These are phyloP conservation scores for Pterophyllum scalare DNA, from an alignment of 2,113 vertebrate genomes.

Conservation along the genomic window DNA sequence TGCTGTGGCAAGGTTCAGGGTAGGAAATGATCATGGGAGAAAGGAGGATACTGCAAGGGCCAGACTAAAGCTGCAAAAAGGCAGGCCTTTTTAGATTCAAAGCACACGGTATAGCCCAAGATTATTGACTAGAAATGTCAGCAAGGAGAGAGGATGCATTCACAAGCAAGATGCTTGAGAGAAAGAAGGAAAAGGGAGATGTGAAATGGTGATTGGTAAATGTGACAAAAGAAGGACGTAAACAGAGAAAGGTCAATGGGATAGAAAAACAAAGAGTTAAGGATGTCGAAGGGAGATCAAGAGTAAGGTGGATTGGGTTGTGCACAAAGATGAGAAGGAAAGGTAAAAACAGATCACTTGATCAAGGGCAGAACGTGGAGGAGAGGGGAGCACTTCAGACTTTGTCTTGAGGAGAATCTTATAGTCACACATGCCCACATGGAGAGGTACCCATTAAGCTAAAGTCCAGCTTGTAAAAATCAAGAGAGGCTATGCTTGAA, in stretches of 20 bases:
- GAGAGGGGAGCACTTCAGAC: constrained; percentile 15
- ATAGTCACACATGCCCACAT: neutral
- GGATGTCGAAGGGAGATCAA: constrained; percentile 6
- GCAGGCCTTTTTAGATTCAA: constrained; percentile 65
- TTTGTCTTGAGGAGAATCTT: constrained; percentile 30
- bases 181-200: neutral
- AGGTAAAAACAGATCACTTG: neutral
- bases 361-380: neutral
- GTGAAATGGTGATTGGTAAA: neutral
- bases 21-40: constrained; percentile 9
- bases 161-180: constrained; percentile 3
- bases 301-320: constrained; percentile 8
- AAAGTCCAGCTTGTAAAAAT: constrained; percentile 41
- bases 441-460: constrained; percentile 11
- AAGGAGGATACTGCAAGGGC: constrained; percentile 7
- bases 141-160: constrained; percentile 43
- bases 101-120: constrained; percentile 63
- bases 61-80: constrained; percentile 38
- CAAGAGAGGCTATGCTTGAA: constrained; percentile 30
- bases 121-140: constrained; percentile 79
- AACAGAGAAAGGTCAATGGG: neutral
- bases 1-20: neutral
- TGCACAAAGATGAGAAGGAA: neutral
- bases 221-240: neutral
- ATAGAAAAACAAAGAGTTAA: neutral